A percentile compares a stretch with the other conserved stretches of the same genome.
phyloP scores from a whole-genome alignment of 2,888 invertebrate species.

The Caenorhabditis doughertyi region DNA sequence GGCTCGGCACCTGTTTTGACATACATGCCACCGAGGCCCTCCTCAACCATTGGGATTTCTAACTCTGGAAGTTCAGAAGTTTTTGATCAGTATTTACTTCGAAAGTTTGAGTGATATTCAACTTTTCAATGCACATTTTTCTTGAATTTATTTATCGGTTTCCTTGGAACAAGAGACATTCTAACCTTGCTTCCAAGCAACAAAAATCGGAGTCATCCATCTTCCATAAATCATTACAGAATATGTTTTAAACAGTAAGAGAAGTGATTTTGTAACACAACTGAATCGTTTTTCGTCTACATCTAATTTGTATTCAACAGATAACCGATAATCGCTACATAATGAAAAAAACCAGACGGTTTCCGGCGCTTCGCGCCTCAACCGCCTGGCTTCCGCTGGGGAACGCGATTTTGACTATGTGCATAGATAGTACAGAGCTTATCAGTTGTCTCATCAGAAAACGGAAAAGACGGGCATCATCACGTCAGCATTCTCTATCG shows the following conservation, averaged over 20 bases:
- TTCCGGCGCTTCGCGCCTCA: no score
- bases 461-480: no score
- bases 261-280: conserved; percentile 6
- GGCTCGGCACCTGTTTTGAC: conserved; percentile 55
- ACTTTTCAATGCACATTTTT: no score
- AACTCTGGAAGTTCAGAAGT: conserved; percentile 32
- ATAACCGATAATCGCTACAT: conserved; percentile 40
- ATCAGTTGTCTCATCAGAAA: no score
- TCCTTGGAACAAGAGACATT: background rate
- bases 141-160: no score
- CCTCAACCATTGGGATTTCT: conserved; percentile 56
- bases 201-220: conserved; percentile 35
- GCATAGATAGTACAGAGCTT: no score
- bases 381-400: no score
- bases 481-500: no score
- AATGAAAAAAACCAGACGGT: no score
- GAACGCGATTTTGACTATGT: no score
- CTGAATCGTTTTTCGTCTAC: background rate
- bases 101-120: background rate
- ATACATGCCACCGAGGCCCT: conserved; percentile 55
- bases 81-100: no score
- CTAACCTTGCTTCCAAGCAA: conserved; percentile 37
- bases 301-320: conserved; percentile 10
- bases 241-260: background rate
- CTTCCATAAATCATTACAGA: conserved; percentile 29